Base-by-base conservation (phyloP, 2,888 invertebrate species). In the Caenorhabditis panamensis region DNA sequence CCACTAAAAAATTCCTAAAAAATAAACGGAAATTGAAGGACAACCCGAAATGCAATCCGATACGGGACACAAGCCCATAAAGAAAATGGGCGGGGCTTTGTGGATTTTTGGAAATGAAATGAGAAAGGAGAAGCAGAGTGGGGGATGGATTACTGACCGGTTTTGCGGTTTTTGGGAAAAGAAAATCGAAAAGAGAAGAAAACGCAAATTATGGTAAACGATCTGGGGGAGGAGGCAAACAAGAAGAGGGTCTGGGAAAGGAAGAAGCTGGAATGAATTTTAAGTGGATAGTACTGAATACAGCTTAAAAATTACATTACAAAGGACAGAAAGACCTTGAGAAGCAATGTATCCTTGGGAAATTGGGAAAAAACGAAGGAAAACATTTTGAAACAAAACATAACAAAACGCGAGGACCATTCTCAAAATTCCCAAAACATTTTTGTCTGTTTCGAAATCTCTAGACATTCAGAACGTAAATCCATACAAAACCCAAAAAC, bases 91-190 rank as follows among this genome's bases (percentile, higher is more conserved):
- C 67, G 75, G 67, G 20, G 61, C 58, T 28, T 37, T 51, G 61
- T 51, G 44, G 67, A 66, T 73, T 59, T 67, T 67, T n/a, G 54
- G 75, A 67, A 67, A 41, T 41, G 47, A 26, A 56, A 31, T 11
- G 37, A 9, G 54, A 44, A 26, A 36, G 28, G 26, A 24, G 62
- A 56, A 24, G 49, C 18, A 20, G 56, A 64, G n/a, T n/a, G n/a
- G n/a, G n/a, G n/a, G 58, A 73, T 73, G 73, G 73, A 73, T 73
- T 73, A 73, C 73, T 76, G 75, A 67, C 67, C 75, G 67, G 66
- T 76, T 76, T 62, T 67, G 75, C 54, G 63, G 67, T 76, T 76
- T 76, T 76, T 76, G 56, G 28, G 18, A 54, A 49, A 18, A 18
- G 54, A 44, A 54, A 54, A 49, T 47, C 20, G 63, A 68, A 61